A percentile compares a stretch with the other conserved stretches of the same genome.
These are phyloP conservation scores for Drosophila flavopinicola DNA, from an alignment of 2,888 invertebrate genomes.

Conservation along the genomic window DNA sequence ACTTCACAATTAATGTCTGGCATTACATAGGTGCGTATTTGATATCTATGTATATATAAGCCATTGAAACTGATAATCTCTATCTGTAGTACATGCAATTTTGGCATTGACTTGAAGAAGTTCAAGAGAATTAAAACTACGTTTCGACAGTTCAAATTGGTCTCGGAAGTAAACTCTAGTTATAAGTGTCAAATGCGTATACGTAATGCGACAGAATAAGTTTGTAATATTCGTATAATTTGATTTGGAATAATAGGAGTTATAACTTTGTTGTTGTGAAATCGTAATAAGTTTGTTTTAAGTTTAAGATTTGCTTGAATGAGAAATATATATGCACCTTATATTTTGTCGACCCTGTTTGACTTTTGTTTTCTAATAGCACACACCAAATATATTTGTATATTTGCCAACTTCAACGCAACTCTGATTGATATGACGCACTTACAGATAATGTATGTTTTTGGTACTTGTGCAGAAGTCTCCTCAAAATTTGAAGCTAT, in stretches of 20 bases:
- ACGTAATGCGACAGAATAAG: no score
- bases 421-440: slow-evolving; percentile 34
- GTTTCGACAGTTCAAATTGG: no score
- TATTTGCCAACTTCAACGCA: neutral
- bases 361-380: neutral
- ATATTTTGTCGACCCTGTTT: neutral
- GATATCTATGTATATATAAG: neutral
- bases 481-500: slow-evolving; percentile 2
- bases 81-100: neutral
- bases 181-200: no score
- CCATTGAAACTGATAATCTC: slow-evolving; percentile 21
- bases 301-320: no score
- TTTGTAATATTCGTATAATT: no score
- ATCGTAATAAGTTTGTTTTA: no score
- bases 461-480: slow-evolving; percentile 2
- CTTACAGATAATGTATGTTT: slow-evolving; percentile 8
- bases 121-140: neutral
- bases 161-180: no score
- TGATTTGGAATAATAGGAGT: no score
- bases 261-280: no score
- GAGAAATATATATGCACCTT: no score
- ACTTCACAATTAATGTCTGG: slow-evolving; percentile 11
- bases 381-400: neutral
- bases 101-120: slow-evolving; percentile 5
- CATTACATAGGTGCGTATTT: slow-evolving; percentile 5